These are phyloP conservation scores for Argya squamiceps DNA, from an alignment of 2,797 vertebrate genomes.

Conservation along the genomic window DNA sequence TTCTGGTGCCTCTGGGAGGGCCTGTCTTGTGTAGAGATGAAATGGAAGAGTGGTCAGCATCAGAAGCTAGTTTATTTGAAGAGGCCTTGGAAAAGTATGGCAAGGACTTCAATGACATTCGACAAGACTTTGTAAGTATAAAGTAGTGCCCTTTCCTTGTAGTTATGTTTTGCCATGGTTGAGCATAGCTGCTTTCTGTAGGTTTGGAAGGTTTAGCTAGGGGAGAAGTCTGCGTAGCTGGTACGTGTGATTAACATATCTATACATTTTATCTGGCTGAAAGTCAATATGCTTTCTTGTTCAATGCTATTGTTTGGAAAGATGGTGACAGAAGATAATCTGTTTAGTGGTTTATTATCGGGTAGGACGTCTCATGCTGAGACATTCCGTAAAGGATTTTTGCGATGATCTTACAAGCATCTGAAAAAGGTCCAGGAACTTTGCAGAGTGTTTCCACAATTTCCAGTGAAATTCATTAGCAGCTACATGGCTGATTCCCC, in stretches of 20 bases:
- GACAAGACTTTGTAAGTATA: slow-evolving; percentile 96
- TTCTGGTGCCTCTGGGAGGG: slow-evolving; percentile 92
- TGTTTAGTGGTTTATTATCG: not conserved
- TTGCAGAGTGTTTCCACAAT: not conserved
- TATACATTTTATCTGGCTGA: not conserved
- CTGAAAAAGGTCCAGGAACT: not conserved
- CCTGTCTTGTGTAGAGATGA: slow-evolving; percentile 94
- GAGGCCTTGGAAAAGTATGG: slow-evolving; percentile 97
- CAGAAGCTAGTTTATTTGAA: slow-evolving; percentile 95
- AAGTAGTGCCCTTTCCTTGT: not conserved
- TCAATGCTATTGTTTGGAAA: not conserved
- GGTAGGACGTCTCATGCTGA: not conserved
- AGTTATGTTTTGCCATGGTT: not conserved
- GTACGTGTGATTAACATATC: rapidly evolving
- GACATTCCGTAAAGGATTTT: not conserved
- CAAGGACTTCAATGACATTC: slow-evolving; percentile 98
- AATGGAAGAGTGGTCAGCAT: slow-evolving; percentile 98
- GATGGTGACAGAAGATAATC: not conserved
- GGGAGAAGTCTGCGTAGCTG: not conserved
- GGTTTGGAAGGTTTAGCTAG: not conserved
- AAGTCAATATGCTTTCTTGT: not conserved
- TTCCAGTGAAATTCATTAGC: slow-evolving; percentile 2
- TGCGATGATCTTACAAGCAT: not conserved
- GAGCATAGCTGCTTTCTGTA: not conserved
- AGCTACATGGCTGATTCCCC: not conserved